Evolutionary conservation across 2,113 vertebrate species (phyloP), one percentile per base, ranked within the genome.

Genomic region (Caloenas nicobarica): DNA sequence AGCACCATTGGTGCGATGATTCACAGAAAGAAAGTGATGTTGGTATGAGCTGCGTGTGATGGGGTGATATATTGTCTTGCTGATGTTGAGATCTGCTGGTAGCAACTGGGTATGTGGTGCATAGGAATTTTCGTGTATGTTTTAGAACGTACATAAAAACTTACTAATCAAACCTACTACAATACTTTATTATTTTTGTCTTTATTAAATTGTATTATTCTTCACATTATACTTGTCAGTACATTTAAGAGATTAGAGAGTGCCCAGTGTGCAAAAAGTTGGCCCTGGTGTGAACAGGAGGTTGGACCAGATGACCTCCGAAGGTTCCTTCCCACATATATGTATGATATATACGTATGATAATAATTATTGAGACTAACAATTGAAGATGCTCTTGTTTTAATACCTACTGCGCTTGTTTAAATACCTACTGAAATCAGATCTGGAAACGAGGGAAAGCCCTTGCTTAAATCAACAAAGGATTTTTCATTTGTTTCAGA

Each of bases 61-160:
- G 1, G 6, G n/a, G 25, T 12, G 13, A 5, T 57, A 17, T 0
- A 0, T 51, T 66, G 23, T 28, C 33, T 68, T 62, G 26, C 29
- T 85, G 54, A 26, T 60, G 11, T 33, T 74, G n/a, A 7, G 82
- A 51, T 16, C 26, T 90, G 23, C 40, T 85, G 14, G 15, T 71
- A 76, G 48, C 76, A 86, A 2, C 12, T 9, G 13, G 22, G 7
- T 12, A 9, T 4, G 2, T 36, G 4, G 4, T 40, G 16, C 2
- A 5, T 25, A 60, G 74, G 15, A 68, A 42, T 88, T 85, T 66
- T 88, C 34, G 6, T 54, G 61, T 76, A 7, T 0, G 0, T 82
- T 58, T 76, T 42, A 50, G 92, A 80, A 70, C 26, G 5, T 25
- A 13, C 0, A 0, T 82, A 36, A 48, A 70, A 80, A 62, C 36